phyloP scores from a whole-genome alignment of 35 echinoderm and acorn worm genomes.

The Apostichopus japonicus region DNA sequence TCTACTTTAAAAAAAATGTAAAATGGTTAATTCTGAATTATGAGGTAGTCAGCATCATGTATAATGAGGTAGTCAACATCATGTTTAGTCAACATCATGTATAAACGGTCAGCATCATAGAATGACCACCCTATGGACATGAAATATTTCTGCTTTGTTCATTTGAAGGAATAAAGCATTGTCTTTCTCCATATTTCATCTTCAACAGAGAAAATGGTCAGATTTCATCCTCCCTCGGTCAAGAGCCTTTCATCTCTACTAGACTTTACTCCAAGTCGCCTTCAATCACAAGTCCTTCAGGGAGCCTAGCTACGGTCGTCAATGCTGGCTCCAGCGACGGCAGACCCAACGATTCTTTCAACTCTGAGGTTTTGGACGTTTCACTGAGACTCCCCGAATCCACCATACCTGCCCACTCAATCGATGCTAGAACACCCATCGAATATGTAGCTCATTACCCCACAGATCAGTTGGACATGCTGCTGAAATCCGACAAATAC shows the following conservation, averaged over 20 bases:
- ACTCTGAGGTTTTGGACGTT: slow-evolving; percentile 19
- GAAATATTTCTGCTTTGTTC: no score
- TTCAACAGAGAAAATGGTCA: slow-evolving; percentile 31
- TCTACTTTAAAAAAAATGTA: no score
- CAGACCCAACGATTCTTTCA: slow-evolving; percentile 23
- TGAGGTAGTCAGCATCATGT: no score
- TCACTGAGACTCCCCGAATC: slow-evolving; percentile 26
- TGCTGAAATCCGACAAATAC: slow-evolving; percentile 21
- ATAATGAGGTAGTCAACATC: no score
- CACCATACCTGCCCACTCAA: slow-evolving; percentile 18
- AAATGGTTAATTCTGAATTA: no score
- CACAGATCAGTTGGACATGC: slow-evolving; percentile 28
- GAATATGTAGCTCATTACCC: slow-evolving; percentile 54
- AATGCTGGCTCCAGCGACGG: neutral
- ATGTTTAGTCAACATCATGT: no score
- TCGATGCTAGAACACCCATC: slow-evolving; percentile 47
- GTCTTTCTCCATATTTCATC: neutral
- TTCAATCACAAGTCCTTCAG: neutral
- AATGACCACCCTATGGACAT: no score
- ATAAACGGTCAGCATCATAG: no score
- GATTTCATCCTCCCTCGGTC: slow-evolving; percentile 3
- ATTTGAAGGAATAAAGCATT: no score
- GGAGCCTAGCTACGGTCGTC: neutral
- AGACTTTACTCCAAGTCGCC: neutral
- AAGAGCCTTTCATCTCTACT: neutral